Conservation (phyloP, 2,113 vertebrate species). For the Ursus arctos region DNA sequence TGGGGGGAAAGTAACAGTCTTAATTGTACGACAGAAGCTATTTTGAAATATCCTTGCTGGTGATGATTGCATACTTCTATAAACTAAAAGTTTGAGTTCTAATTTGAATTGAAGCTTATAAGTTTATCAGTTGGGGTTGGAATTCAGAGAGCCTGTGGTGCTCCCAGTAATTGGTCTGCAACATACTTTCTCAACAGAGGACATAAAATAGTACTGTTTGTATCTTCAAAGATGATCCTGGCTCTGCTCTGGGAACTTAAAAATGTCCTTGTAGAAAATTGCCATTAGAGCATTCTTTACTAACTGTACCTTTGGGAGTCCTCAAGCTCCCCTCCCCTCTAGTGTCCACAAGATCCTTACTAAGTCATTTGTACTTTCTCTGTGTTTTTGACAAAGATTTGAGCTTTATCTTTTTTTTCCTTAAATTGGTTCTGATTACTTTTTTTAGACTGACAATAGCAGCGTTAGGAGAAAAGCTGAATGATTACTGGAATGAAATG, state of each 20-base stretch:
- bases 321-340: fast-evolving
- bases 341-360: neutral
- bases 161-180: neutral
- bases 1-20: neutral
- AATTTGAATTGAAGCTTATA: neutral
- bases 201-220: neutral
- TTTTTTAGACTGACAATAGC: constrained; percentile 90
- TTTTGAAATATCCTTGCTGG: neutral
- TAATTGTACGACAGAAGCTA: neutral
- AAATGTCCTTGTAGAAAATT: neutral
- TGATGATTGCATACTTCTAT: neutral
- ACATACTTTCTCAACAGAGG: neutral
- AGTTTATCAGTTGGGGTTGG: neutral
- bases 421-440: constrained; percentile 40
- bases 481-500: constrained; percentile 97
- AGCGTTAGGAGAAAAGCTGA: constrained; percentile 93
- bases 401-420: neutral
- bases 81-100: neutral
- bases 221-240: neutral
- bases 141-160: neutral
- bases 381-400: constrained; percentile 6
- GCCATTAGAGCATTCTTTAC: neutral
- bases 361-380: neutral
- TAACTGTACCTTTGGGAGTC: neutral
- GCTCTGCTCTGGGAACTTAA: neutral